phyloP scores from a whole-genome alignment of 2,888 invertebrate genomes.

The Nesidiocoris tenuis region DNA sequence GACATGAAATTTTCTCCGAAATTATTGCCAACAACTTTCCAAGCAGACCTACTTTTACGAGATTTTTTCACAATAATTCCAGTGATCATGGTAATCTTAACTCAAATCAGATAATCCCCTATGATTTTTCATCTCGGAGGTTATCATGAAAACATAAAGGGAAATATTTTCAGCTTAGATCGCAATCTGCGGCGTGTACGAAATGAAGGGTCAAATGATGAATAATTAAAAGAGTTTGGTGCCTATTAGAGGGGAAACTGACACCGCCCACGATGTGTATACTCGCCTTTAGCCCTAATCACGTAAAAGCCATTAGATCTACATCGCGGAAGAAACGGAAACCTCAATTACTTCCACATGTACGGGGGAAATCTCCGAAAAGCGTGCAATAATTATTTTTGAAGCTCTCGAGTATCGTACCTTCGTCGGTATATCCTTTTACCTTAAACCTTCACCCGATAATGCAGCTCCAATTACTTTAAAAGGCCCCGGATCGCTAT shows the following conservation, averaged over 20 bases:
- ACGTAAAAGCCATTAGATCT: background rate
- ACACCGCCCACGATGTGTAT: background rate
- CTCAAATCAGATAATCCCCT: too few relatives aligned
- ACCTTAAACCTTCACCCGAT: background rate
- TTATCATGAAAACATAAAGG: too few relatives aligned
- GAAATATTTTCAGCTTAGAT: background rate
- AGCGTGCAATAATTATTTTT: background rate
- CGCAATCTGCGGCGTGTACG: background rate
- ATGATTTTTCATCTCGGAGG: too few relatives aligned
- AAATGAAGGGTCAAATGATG: background rate
- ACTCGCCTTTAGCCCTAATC: background rate
- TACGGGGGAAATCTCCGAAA: background rate
- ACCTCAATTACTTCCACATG: background rate
- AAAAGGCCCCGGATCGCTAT: background rate
- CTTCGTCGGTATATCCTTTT: too few relatives aligned
- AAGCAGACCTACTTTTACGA: too few relatives aligned
- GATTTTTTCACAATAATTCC: too few relatives aligned
- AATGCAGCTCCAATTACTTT: background rate
- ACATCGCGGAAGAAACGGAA: background rate
- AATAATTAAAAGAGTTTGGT: background rate
- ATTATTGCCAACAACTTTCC: too few relatives aligned
- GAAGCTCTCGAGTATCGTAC: background rate
- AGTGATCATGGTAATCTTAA: too few relatives aligned
- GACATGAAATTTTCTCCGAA: too few relatives aligned
- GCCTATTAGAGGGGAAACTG: background rate